Evolutionary conservation across 2,888 invertebrate genomes (phyloP).

Genomic region (Nephrotoma guestfalica): DNA sequence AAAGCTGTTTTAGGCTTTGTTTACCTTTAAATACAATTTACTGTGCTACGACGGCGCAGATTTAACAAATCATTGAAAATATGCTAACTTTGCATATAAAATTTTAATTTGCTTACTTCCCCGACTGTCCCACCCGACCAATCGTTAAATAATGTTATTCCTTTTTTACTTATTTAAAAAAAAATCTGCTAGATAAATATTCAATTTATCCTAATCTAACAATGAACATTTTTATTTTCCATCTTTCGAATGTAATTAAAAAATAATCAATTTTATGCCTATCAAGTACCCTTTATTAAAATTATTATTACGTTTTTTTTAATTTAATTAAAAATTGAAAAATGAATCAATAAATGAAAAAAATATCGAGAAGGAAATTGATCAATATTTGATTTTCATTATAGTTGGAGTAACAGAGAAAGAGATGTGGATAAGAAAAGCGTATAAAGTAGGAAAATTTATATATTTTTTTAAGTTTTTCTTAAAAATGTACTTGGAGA

Average conservation of each 20-base stretch:
- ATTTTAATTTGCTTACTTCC: too few relatives aligned
- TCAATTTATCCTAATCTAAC: not conserved
- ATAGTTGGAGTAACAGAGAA: not conserved
- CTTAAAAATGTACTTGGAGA: not conserved
- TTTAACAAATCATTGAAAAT: too few relatives aligned
- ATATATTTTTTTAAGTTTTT: not conserved
- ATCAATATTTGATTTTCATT: not conserved
- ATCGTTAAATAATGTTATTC: not conserved
- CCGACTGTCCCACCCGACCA: not conserved
- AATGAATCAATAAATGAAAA: not conserved
- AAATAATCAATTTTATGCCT: not conserved
- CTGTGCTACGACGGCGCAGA: too few relatives aligned
- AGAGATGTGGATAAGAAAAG: not conserved
- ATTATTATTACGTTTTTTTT: not conserved
- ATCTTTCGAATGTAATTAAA: not conserved
- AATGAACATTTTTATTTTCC: not conserved
- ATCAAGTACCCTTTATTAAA: not conserved
- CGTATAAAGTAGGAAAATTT: not conserved
- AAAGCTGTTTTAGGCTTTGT: too few relatives aligned
- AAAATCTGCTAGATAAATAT: not conserved
- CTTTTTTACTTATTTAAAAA: not conserved
- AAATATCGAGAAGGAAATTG: not conserved
- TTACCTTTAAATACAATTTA: too few relatives aligned
- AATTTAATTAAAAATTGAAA: not conserved
- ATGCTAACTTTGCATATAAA: too few relatives aligned